These are phyloP conservation scores for Cyanoderma ruficeps DNA, from an alignment of 2,113 vertebrate species.

Conservation along the genomic window DNA sequence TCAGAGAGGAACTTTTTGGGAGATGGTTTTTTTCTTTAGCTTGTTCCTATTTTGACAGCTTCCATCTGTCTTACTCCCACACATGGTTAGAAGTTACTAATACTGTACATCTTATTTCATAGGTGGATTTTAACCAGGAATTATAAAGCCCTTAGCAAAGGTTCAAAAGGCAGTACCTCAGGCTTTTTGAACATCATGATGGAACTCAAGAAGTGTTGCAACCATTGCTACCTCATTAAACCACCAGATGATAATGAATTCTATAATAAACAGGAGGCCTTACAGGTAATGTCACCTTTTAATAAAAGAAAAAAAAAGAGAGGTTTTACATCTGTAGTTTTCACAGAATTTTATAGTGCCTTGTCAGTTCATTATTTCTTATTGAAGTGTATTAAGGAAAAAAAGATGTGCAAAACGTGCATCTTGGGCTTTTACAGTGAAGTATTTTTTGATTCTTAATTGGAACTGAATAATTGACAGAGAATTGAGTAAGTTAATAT, in stretches of 20 bases:
- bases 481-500: not conserved
- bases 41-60: not conserved
- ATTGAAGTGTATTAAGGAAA: not conserved
- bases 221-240: constrained; percentile 99
- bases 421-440: not conserved
- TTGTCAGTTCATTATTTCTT: not conserved
- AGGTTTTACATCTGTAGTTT: not conserved
- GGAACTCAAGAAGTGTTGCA: constrained; percentile 99
- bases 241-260: constrained; percentile 94
- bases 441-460: not conserved
- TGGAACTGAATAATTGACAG: not conserved
- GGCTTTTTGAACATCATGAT: constrained; percentile 99
- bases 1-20: not conserved
- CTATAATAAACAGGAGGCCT: constrained; percentile 90
- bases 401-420: not conserved
- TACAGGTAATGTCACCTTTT: constrained; percentile 83
- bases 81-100: not conserved
- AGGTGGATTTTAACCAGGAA: constrained; percentile 99
- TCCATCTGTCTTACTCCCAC: not conserved
- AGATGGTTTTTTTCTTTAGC: not conserved
- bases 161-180: constrained; percentile 97
- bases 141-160: constrained; percentile 99
- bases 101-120: not conserved
- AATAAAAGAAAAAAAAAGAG: not conserved
- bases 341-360: not conserved